These are phyloP conservation scores for Osmerus mordax DNA, from an alignment of 2,113 vertebrate genomes.

Conservation along the genomic window DNA sequence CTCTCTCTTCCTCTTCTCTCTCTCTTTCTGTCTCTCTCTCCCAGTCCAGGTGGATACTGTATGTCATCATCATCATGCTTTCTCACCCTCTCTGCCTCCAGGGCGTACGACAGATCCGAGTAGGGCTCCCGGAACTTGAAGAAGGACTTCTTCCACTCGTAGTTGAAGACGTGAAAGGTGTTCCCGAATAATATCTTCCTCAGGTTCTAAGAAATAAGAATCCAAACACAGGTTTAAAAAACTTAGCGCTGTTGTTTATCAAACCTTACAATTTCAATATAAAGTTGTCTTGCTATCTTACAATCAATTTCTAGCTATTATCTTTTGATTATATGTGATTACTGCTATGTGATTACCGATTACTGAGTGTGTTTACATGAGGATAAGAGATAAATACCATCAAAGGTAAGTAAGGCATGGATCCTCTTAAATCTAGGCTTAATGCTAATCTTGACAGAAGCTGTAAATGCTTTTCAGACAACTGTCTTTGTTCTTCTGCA, in stretches of 20 bases:
- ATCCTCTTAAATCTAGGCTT: neutral
- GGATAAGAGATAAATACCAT: too few species aligned
- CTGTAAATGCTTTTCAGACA: neutral
- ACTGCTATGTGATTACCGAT: too few species aligned
- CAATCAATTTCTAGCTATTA: too few species aligned
- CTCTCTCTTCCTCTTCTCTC: too few species aligned
- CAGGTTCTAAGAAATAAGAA: slow-evolving; percentile 66
- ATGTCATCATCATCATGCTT: neutral
- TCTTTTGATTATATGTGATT: too few species aligned
- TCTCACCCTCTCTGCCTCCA: slow-evolving; percentile 76
- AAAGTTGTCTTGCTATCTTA: too few species aligned
- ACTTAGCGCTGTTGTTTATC: too few species aligned
- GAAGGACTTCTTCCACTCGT: slow-evolving; percentile 71
- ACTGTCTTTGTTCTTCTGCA: neutral
- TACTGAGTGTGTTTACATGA: too few species aligned
- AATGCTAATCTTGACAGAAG: neutral
- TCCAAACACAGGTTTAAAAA: too few species aligned
- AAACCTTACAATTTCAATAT: too few species aligned
- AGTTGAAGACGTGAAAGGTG: slow-evolving; percentile 62
- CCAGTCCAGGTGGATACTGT: neutral
- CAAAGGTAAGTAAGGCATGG: neutral
- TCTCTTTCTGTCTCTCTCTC: neutral
- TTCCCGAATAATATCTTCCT: slow-evolving; percentile 75
- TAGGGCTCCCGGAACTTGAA: slow-evolving; percentile 74
- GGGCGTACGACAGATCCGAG: slow-evolving; percentile 71